A percentile compares a stretch with the other conserved stretches of the same genome.
Conservation (phyloP, 1,140 invertebrate species). For the Meloidogyne hapla region DNA sequence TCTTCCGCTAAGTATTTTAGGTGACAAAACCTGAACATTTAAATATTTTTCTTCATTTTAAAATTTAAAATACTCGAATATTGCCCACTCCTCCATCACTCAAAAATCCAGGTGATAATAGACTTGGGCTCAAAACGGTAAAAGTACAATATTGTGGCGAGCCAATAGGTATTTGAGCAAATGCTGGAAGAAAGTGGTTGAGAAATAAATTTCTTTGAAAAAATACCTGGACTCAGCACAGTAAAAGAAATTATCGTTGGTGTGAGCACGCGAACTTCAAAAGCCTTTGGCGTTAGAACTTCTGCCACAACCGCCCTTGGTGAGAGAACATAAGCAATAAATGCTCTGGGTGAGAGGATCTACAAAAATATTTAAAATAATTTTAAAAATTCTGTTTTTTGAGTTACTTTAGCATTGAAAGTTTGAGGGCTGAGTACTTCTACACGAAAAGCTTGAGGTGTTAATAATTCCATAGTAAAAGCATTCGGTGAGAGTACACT, state of each 20-base stretch:
- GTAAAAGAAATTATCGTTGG: constrained; percentile 14
- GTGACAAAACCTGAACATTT: neutral
- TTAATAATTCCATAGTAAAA: constrained; percentile 1
- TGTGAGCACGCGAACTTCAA: constrained; percentile 19
- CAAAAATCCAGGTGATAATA: constrained; percentile 19
- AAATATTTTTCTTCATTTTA: neutral
- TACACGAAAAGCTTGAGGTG: constrained; percentile 24
- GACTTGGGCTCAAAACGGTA: constrained; percentile 20
- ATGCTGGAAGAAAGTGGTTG: no score
- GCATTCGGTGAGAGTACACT: constrained; percentile 31
- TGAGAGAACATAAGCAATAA: constrained; percentile 25
- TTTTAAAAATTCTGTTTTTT: neutral
- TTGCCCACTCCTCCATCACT: constrained; percentile 14
- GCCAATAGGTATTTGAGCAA: constrained; percentile 6
- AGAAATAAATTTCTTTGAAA: neutral
- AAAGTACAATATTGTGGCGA: constrained; percentile 12
- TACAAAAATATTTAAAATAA: neutral
- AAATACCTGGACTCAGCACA: constrained; percentile 29
- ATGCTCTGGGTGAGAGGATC: constrained; percentile 18
- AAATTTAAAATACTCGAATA: constrained; percentile 10
- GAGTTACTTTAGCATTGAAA: constrained; percentile 9
- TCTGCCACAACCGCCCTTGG: constrained; percentile 8
- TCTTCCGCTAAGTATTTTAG: neutral
- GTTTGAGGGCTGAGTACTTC: constrained; percentile 19
- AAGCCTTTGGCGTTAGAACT: constrained; percentile 26